Evolutionary conservation across 2,888 invertebrate species (phyloP), one percentile per base, ranked within the genome.

Genomic region (Drosophila kanekoi): DNA sequence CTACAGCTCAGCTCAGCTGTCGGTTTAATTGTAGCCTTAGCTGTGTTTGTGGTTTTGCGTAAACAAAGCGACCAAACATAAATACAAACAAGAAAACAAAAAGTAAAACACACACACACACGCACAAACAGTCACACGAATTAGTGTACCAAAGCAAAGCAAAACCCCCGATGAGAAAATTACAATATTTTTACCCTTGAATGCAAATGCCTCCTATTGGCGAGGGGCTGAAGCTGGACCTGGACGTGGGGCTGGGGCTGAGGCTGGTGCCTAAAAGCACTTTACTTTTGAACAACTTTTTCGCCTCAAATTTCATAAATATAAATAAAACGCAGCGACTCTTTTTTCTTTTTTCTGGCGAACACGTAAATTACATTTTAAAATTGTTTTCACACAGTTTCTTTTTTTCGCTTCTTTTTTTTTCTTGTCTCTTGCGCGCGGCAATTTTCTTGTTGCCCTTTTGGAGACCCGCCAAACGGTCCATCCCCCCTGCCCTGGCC

Each of bases 161-260:
- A 20, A 18, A 38, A 20, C 33, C 61, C 67, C 65, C 66, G 64
- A 87, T 66, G 77, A 52, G 68, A 67, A 87, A 86, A 73, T 80
- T 73, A 77, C 66, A 80, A 80, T 82, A 81, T 80, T 87, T 86
- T 66, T 72, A 68, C 81, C 87, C 87, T 89, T 84, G 78, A 87
- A 83, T 80, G 63, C 65, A 78, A 84, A 67, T 77, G 58, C 43
- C 47, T 53, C 45, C 52, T 37, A 38, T 53, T 52, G 23, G 33
- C 23, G 43, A 16, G 40, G 48, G 35, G 32, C 18, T 54, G 32
- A n/a, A 11, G 47, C 38, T 28, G 47, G 18, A 18, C 2, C 38
- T 28, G 35, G 14, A 38, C 40, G 47, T 13, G 23, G 14, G 14
- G 47, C 33, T 28, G 35, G 14, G 43, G 43, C 49, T 13, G 28